Conservation (phyloP, 2,888 invertebrate genomes). For the Gryllus longicercus region DNA sequence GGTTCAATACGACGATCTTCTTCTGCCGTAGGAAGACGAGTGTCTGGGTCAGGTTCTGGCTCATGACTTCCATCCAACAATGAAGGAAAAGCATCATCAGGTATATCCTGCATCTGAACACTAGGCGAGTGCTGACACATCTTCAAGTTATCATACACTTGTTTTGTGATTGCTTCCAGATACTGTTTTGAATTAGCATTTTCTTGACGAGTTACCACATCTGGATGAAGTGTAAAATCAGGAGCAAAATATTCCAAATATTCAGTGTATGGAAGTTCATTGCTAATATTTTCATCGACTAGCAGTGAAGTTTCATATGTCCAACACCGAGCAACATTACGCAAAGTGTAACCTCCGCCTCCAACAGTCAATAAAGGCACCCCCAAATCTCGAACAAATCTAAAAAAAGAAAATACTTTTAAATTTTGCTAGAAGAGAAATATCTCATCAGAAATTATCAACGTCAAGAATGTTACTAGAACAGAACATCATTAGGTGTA, state of each 20-base stretch:
- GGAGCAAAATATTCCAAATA: slow-evolving; percentile 97
- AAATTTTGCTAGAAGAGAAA: too few relatives aligned
- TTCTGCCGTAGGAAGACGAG: slow-evolving; percentile 70
- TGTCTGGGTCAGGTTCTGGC: slow-evolving; percentile 81
- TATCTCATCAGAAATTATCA: too few relatives aligned
- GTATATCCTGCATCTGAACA: slow-evolving; percentile 96
- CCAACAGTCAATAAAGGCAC: slow-evolving; percentile 89
- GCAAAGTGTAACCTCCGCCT: slow-evolving; percentile 82
- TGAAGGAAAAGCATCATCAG: slow-evolving; percentile 75
- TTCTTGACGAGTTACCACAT: slow-evolving; percentile 78
- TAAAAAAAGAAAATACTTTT: not conserved
- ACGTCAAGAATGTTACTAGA: too few relatives aligned
- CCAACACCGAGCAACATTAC: slow-evolving; percentile 98
- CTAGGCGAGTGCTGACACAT: slow-evolving; percentile 91
- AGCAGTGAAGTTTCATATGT: slow-evolving; percentile 95
- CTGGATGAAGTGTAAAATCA: slow-evolving; percentile 93
- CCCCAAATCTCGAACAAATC: slow-evolving; percentile 84
- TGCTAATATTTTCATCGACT: slow-evolving; percentile 87
- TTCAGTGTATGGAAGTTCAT: slow-evolving; percentile 93
- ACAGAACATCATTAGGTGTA: too few relatives aligned
- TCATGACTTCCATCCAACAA: slow-evolving; percentile 56
- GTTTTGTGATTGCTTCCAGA: slow-evolving; percentile 79
- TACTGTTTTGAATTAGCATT: slow-evolving; percentile 96
- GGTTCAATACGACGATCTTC: slow-evolving; percentile 79
- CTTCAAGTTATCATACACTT: slow-evolving; percentile 88